Percentiles rank a stretch among this genome's conserved stretches.
Evolutionary conservation across 2,797 vertebrate genomes (phyloP).

Genomic region (Loriculus beryllinus): DNA sequence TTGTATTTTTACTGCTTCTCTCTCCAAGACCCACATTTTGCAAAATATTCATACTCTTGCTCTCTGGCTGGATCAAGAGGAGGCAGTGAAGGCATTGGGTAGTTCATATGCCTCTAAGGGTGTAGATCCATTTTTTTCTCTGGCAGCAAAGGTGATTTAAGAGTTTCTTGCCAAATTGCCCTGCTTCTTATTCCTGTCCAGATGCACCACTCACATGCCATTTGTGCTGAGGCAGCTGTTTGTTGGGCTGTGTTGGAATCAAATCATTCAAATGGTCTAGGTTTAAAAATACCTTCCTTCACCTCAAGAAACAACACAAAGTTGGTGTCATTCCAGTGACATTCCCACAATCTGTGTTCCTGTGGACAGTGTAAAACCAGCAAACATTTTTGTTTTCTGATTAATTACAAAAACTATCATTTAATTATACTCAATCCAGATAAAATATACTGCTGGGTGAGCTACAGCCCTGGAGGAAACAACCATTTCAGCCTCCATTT

Average conservation of each 20-base stretch:
- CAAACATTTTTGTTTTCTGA: not conserved
- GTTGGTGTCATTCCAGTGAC: not conserved
- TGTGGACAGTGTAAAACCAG: not conserved
- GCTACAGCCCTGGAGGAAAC: not conserved
- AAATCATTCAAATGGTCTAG: not conserved
- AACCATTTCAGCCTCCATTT: not conserved
- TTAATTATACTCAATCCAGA: not conserved
- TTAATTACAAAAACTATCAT: not conserved
- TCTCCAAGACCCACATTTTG: not conserved
- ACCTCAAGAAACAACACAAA: not conserved
- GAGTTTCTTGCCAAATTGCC: not conserved
- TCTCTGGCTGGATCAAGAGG: not conserved
- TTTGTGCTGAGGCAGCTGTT: conserved; percentile 27
- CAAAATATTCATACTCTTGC: not conserved
- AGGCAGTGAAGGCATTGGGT: not conserved
- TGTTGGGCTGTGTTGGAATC: not conserved
- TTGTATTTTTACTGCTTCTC: not conserved
- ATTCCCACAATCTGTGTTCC: not conserved
- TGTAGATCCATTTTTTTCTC: not conserved
- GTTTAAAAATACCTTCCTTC: conserved; percentile 40
- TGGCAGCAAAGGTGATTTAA: conserved; percentile 10
- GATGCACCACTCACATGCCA: not conserved
- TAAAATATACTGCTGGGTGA: not conserved
- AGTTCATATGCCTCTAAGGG: not conserved
- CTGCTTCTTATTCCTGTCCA: conserved; percentile 5